Evolutionary conservation across 2,797 vertebrate genomes (phyloP), one percentile per base, ranked within the genome.

Genomic region (Perodicticus potto): DNA sequence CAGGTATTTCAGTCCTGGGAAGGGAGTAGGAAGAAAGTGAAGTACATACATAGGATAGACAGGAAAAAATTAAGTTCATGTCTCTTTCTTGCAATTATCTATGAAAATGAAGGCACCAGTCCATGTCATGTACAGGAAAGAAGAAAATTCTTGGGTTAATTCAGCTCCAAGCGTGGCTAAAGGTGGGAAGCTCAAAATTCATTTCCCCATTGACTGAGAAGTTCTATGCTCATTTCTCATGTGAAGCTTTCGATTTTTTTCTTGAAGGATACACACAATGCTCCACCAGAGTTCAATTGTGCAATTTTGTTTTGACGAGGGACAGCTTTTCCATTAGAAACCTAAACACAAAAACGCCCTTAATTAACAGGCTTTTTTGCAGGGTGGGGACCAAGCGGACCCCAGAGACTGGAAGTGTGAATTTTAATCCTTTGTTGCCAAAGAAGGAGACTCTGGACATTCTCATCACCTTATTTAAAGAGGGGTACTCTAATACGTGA

Each of bases 381-480:
- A 86, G 78, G 92, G 96, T 88, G 77, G 81, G 95, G 96, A 91
- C 97, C 96, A 87, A 96, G 87, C 96, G 87, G 94, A 96, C 96
- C 97, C 92, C 0, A 10, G 93, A 91, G 96, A 87, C 73, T 70
- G 59, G 32, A 96, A 85, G 86, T 96, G 96, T 97, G 97, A 97
- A 98, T 98, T 98, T 98, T 96, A 98, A 98, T 96, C 97, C 72
- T 96, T 96, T 77, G 61, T 84, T 97, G 96, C 89, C 23, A 94
- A 96, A 97, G 82, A 82, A 95, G 95, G 95, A 97, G 94, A 84
- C 61, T 85, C 92, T 40, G 94, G 97, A 97, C 96, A 96, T 94
- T 97, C 94, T 92, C 83, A 97, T 90, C 96, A 86, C 97, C 97
- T 96, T 97, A 97, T 98, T 98, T 98, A 98, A 98, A 98, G 97